Conservation (phyloP, 2,797 vertebrate species). For the Lates japonicus region DNA sequence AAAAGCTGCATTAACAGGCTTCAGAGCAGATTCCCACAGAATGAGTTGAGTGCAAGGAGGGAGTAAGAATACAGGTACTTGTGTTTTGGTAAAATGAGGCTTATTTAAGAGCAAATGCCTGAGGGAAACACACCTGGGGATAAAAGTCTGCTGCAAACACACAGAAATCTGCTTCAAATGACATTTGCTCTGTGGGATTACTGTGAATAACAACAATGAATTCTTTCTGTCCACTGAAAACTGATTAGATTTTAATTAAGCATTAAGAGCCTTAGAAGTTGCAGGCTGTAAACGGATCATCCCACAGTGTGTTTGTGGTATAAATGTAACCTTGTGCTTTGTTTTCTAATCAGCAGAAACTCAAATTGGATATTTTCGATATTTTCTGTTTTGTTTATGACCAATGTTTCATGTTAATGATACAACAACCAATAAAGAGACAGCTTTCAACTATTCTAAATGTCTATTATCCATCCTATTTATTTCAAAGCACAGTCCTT, state of each 20-base stretch:
- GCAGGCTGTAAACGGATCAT: background rate
- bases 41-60: slow-evolving; percentile 64
- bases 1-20: slow-evolving; percentile 53
- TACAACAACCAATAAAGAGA: background rate
- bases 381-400: background rate
- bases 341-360: background rate
- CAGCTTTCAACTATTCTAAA: background rate
- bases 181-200: slow-evolving; percentile 41
- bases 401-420: background rate
- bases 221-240: slow-evolving; percentile 23
- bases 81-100: slow-evolving; percentile 58
- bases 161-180: slow-evolving; percentile 30
- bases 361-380: no score
- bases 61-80: slow-evolving; percentile 60
- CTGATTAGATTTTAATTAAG: slow-evolving; percentile 32
- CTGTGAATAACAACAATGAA: slow-evolving; percentile 43
- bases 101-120: slow-evolving; percentile 58
- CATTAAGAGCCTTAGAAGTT: slow-evolving; percentile 1
- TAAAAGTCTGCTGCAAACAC: slow-evolving; percentile 63
- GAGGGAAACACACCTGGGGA: slow-evolving; percentile 70
- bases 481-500: no score
- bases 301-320: background rate
- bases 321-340: background rate
- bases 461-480: background rate
- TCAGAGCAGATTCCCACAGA: slow-evolving; percentile 69